Evolutionary conservation across 1,140 invertebrate species (phyloP), one percentile per base, ranked within the genome.

Genomic region (Grapholita molesta): DNA sequence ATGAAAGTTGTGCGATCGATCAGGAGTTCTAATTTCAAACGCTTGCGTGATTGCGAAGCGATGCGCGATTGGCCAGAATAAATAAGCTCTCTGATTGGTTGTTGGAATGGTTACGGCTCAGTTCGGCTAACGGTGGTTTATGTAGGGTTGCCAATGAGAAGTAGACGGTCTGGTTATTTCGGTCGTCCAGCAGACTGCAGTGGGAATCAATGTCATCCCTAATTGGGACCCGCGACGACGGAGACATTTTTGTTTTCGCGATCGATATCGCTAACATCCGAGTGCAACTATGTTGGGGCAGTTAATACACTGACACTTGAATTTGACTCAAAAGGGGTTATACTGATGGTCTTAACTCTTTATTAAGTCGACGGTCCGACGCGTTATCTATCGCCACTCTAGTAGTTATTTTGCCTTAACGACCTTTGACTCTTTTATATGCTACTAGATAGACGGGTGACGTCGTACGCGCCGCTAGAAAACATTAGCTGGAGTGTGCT

Each of bases 131-230:
- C 23, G 38, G n/a, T 68, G 67, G 53, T 68, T 33, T 0, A 25
- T 1, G 35, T 24, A 8, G 24, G 12, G 64, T 64, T 53, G 70
- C n/a, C n/a, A 12, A 12, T n/a, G 84, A 83, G 76, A 78, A 78
- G 72, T 57, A 64, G 69, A 65, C 68, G 9, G 35, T 38, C 35
- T 38, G 35, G 78, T 78, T 86, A 86, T 85, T 85, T 80, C 77
- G 66, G 77, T 52, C 69, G 66, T 72, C 72, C 75, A 68, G 52
- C n/a, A n/a, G n/a, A n/a, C 67, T 77, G 78, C 78, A 84, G 79
- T 83, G 80, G 76, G 75, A 79, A 85, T 85, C 85, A 84, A 79
- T 84, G 85, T 81, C 84, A 85, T 23, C 70, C 74, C 76, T 87
- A 84, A 87, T 87, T 85, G 80, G 75, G 76, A 78, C 67, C 76